A percentile compares a stretch with the other conserved stretches of the same genome.
These are phyloP conservation scores for Leucophenga varia DNA, from an alignment of 1,140 invertebrate species.

Conservation along the genomic window DNA sequence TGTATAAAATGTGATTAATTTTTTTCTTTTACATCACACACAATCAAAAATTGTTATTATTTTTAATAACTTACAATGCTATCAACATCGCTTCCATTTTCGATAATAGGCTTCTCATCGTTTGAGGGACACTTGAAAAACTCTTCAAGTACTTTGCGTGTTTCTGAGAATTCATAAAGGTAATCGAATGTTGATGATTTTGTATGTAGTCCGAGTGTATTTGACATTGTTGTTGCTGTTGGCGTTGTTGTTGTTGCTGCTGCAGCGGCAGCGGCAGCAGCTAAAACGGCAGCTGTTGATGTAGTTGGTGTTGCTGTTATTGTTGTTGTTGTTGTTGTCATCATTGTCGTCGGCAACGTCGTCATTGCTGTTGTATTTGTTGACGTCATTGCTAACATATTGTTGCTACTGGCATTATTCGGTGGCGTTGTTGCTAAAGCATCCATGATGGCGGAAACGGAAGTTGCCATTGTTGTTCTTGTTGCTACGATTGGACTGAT, in stretches of 20 bases:
- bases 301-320: neutral
- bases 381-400: too few species aligned
- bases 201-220: conserved; percentile 55
- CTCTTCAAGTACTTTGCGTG: conserved; percentile 87
- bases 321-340: neutral
- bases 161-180: conserved; percentile 88
- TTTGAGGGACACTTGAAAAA: conserved; percentile 81
- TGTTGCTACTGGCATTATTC: conserved; percentile 10
- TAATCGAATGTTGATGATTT: conserved; percentile 75
- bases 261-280: conserved; percentile 10
- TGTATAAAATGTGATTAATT: too few species aligned
- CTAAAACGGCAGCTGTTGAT: conserved; percentile 2
- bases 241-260: conserved; percentile 1
- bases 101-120: conserved; percentile 60
- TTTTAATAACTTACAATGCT: conserved; percentile 56
- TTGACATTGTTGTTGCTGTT: neutral
- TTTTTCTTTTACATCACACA: too few species aligned
- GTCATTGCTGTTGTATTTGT: conserved; percentile 12
- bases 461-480: too few species aligned
- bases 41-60: too few species aligned
- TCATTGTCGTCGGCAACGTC: neutral
- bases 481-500: conserved; percentile 1
- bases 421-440: too few species aligned
- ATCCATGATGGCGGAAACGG: too few species aligned
- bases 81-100: conserved; percentile 52